Evolutionary conservation across 2,888 invertebrate species (phyloP).

Genomic region (Mesorhabditis belari): DNA sequence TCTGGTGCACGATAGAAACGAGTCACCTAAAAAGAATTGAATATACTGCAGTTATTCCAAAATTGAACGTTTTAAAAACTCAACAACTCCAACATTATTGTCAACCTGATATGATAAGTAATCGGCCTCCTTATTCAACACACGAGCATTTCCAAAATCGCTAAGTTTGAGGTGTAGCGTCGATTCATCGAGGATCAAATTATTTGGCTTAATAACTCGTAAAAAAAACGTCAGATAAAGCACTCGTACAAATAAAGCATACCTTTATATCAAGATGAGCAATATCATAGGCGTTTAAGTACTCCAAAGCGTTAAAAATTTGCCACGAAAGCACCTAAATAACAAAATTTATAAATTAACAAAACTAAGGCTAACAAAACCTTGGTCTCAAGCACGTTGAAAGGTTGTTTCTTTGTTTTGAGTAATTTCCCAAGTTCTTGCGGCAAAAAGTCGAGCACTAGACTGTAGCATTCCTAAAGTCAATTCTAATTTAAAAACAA

Average conservation of each 20-base stretch:
- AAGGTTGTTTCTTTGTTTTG: not conserved
- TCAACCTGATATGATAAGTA: conserved; percentile 25
- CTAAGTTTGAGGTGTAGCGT: conserved; percentile 28
- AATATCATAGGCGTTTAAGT: conserved; percentile 21
- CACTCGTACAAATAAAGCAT: too few species aligned
- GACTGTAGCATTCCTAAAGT: not conserved
- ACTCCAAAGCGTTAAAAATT: conserved; percentile 31
- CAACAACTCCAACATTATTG: too few species aligned
- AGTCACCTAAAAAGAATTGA: conserved; percentile 26
- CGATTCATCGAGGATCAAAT: not conserved
- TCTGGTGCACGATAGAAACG: conserved; percentile 46
- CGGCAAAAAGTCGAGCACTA: not conserved
- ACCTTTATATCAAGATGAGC: conserved; percentile 47
- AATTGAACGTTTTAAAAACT: too few species aligned
- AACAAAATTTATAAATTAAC: not conserved
- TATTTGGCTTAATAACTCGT: too few species aligned
- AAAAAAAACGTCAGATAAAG: too few species aligned
- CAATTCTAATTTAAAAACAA: not conserved
- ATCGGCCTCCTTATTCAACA: conserved; percentile 6
- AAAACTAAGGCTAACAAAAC: not conserved
- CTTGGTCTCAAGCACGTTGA: not conserved
- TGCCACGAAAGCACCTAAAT: conserved; percentile 32
- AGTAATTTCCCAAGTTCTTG: not conserved
- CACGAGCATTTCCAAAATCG: conserved; percentile 42
- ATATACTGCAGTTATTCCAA: too few species aligned